These are phyloP conservation scores for Coccyzus lansbergi DNA, from an alignment of 2,797 vertebrate genomes.

Conservation along the genomic window DNA sequence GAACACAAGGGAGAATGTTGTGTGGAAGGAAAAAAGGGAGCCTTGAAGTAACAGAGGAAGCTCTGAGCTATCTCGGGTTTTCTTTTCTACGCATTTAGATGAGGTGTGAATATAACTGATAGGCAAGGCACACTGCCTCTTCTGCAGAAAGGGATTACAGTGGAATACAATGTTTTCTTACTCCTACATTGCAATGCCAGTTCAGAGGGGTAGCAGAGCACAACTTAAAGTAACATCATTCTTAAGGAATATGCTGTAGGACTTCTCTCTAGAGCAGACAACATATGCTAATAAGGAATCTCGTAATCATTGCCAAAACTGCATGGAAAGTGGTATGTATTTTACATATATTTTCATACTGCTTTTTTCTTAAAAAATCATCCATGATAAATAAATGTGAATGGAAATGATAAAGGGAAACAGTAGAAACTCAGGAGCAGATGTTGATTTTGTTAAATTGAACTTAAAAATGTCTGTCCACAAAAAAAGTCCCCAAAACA, in stretches of 20 bases:
- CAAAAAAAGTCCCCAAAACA: too few relatives aligned
- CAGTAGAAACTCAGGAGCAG: not conserved
- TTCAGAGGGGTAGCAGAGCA: not conserved
- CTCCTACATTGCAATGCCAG: not conserved
- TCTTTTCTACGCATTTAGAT: conserved; percentile 17
- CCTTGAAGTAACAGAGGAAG: conserved; percentile 35
- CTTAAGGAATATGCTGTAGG: not conserved
- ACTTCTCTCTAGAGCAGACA: not conserved
- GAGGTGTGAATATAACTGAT: conserved; percentile 17
- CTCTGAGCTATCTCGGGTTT: conserved; percentile 22
- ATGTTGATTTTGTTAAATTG: not conserved
- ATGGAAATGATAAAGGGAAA: not conserved
- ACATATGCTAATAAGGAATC: not conserved
- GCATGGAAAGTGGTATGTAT: not conserved
- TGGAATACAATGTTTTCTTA: not conserved
- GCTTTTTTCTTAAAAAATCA: not conserved
- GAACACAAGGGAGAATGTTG: conserved; percentile 44
- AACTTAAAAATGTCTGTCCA: not conserved
- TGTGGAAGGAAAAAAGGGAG: conserved; percentile 13
- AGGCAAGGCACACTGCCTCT: not conserved
- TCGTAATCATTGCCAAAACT: not conserved
- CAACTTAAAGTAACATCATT: not conserved
- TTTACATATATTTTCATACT: not conserved
- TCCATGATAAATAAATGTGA: not conserved
- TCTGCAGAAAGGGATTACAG: not conserved